phyloP scores from a whole-genome alignment of 2,888 invertebrate genomes.

The Steinernema scapterisci region DNA sequence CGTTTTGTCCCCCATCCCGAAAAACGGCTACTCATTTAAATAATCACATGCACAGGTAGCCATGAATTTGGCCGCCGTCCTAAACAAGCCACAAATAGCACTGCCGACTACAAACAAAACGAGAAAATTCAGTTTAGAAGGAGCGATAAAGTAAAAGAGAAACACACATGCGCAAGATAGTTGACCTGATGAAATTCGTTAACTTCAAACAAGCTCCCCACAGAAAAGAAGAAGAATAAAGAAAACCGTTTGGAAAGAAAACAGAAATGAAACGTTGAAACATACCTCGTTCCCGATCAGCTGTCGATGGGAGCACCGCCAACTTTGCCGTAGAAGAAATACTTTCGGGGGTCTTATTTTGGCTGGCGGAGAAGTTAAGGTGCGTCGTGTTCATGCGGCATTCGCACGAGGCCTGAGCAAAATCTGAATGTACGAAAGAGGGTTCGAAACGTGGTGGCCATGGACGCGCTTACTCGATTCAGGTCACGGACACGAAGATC shows the following conservation, averaged over 20 bases:
- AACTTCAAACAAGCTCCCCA: not conserved
- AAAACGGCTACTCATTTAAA: too few relatives aligned
- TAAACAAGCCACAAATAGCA: not conserved
- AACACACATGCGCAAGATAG: not conserved
- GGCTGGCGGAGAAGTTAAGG: constrained; percentile 26
- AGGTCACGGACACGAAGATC: not conserved
- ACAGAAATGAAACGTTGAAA: not conserved
- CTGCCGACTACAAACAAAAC: not conserved
- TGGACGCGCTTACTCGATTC: constrained; percentile 12
- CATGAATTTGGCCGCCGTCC: too few relatives aligned
- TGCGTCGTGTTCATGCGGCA: constrained; percentile 33
- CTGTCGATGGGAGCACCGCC: constrained; percentile 31
- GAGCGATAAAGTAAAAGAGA: not conserved
- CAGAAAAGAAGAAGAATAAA: not conserved
- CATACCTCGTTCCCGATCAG: constrained; percentile 31
- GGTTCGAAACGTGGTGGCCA: constrained; percentile 16
- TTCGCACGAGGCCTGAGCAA: constrained; percentile 32
- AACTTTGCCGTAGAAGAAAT: constrained; percentile 22
- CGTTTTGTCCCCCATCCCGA: too few relatives aligned
- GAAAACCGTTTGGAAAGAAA: not conserved
- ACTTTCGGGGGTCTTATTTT: not conserved
- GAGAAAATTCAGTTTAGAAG: not conserved
- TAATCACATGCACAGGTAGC: too few relatives aligned
- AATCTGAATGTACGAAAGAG: constrained; percentile 4
- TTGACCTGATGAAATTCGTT: not conserved